Evolutionary conservation across 2,113 vertebrate species (phyloP), one percentile per base, ranked within the genome.

Genomic region (Petrocephalus zakoni): DNA sequence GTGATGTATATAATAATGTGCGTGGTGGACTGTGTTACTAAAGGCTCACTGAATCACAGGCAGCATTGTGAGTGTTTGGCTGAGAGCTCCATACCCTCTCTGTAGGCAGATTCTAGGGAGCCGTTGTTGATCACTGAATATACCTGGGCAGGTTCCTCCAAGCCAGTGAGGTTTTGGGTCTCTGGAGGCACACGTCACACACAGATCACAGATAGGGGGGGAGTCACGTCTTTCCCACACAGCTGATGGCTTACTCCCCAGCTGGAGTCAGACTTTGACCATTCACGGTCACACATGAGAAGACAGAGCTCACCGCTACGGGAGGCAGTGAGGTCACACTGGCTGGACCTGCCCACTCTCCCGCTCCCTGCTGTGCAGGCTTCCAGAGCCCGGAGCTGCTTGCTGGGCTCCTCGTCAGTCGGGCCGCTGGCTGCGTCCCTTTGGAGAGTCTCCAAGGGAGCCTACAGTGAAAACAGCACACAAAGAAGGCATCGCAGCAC

Each of bases 91-190:
- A 17, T 94, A 99, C 98, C 96, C 90, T 96, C 93, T 89, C 61
- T 91, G 91, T 95, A 95, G 81, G 96, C 96, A 19, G 90, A 90
- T 19, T 94, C 94, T 91, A 97, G 90, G 0, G 95, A 55, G 93
- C 94, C 94, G 87, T 92, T 96, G 89, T 92, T 92, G 94, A 99
- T 94, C 46, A 97, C 37, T 9, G 96, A 94, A 88, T 97, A 96
- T 34, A 98, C 93, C 51, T 94, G 86, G 34, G 94, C 87, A 9
- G 94, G 93, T 93, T 96, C 95, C 88, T 98, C 97, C 53, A 92
- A 22, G 92, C 94, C 93, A 49, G 93, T 95, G 49, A 97, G 92
- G 19, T 94, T 92, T 78, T 89, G 72, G 1, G 85, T 89, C 75
- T 21, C 88, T 85, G 88, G 15, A 81, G 55, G 11, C 49, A 61